A percentile compares a stretch with the other conserved stretches of the same genome.
These are phyloP conservation scores for Misgurnus mizolepis DNA, from an alignment of 2,113 vertebrate species.

Conservation along the genomic window DNA sequence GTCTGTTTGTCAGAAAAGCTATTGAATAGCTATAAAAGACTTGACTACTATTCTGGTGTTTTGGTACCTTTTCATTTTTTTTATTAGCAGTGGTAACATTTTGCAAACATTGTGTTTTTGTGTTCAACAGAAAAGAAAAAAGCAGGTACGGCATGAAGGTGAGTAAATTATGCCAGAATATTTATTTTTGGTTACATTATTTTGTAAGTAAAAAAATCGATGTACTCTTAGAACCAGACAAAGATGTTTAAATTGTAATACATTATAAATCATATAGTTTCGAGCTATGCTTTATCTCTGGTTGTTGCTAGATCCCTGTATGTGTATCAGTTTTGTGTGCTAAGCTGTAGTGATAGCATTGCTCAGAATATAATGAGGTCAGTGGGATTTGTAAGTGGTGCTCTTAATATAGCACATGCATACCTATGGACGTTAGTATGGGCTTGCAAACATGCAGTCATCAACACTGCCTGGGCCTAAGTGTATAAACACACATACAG, in stretches of 20 bases:
- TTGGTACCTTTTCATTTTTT: too few relatives aligned
- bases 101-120: too few relatives aligned
- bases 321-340: not conserved
- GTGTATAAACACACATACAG: constrained; percentile 14
- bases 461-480: not conserved
- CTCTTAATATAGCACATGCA: constrained; percentile 54
- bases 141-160: too few relatives aligned
- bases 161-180: too few relatives aligned
- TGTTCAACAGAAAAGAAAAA: too few relatives aligned
- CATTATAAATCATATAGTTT: not conserved
- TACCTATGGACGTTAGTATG: constrained; percentile 36
- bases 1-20: too few relatives aligned
- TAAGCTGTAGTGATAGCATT: constrained; percentile 40
- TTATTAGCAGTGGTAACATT: too few relatives aligned
- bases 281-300: not conserved
- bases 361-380: constrained; percentile 43
- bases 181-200: too few relatives aligned
- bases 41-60: too few relatives aligned
- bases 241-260: too few relatives aligned
- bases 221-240: not conserved
- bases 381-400: constrained; percentile 51
- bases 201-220: too few relatives aligned
- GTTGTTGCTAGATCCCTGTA: not conserved
- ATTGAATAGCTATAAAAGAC: too few relatives aligned
- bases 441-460: constrained; percentile 13